These are phyloP conservation scores for Heliangelus exortis DNA, from an alignment of 2,797 vertebrate species.

Conservation along the genomic window DNA sequence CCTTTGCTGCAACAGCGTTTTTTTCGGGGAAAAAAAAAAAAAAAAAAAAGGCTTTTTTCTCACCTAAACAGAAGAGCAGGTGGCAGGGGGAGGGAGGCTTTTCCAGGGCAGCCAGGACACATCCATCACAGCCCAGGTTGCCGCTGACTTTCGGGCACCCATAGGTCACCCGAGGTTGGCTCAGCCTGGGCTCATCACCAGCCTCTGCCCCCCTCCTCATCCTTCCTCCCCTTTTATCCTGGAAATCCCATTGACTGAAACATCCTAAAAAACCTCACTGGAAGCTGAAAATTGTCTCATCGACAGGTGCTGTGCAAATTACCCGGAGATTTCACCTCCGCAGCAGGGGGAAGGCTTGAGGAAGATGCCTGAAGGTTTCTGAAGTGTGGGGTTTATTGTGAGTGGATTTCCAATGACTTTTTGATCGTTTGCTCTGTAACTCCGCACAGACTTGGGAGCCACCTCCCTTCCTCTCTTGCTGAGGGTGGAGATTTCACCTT, in stretches of 20 bases:
- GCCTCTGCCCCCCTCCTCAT: fast-evolving
- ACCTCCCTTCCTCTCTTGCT: neutral
- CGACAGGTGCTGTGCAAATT: neutral
- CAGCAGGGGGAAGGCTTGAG: neutral
- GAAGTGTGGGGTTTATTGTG: neutral
- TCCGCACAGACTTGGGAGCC: neutral
- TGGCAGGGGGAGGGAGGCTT: neutral
- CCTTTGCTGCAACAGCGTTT: neutral
- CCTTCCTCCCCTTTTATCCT: neutral
- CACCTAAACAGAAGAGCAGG: neutral
- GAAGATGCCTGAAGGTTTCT: neutral
- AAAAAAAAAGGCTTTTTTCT: neutral
- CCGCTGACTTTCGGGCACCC: neutral
- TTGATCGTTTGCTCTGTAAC: neutral
- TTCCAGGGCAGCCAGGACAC: neutral
- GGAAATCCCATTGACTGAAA: neutral
- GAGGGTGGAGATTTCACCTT: neutral
- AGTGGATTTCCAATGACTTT: conserved; percentile 13
- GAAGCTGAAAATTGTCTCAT: neutral
- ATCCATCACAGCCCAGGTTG: neutral
- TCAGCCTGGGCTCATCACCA: neutral
- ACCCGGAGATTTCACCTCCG: neutral
- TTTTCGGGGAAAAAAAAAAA: neutral
- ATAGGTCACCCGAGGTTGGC: fast-evolving
- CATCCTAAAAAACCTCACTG: neutral